A percentile compares a stretch with the other conserved stretches of the same genome.
Conservation (phyloP, 1,140 invertebrate genomes). For the Drosophila melanica region DNA sequence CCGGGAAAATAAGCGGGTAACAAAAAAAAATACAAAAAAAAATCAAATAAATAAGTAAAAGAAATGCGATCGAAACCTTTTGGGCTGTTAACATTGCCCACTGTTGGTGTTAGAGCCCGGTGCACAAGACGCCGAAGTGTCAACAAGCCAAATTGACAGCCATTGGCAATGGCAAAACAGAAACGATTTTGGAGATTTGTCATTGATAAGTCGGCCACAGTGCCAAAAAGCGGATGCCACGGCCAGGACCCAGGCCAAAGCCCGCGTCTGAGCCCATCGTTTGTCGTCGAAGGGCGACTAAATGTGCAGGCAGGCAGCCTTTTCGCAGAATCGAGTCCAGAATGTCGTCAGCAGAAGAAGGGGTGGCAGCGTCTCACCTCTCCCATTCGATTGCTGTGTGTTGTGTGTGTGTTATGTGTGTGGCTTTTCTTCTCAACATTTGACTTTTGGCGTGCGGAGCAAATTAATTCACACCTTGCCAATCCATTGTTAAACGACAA, state of each 20-base stretch:
- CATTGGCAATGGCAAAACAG: conserved; percentile 65
- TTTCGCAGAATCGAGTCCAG: conserved; percentile 69
- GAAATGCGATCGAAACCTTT: conserved; percentile 63
- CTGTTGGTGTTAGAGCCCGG: conserved; percentile 41
- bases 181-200: conserved; percentile 83
- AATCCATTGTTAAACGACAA: conserved; percentile 78
- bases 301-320: conserved; percentile 42
- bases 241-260: not conserved
- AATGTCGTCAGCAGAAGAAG: conserved; percentile 37
- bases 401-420: too few relatives aligned
- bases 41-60: conserved; percentile 44
- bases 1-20: conserved; percentile 70
- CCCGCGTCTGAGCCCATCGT: conserved; percentile 1
- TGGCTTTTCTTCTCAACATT: conserved; percentile 65
- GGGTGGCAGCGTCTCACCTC: conserved; percentile 41
- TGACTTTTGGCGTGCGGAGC: conserved; percentile 75
- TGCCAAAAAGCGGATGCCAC: conserved; percentile 36
- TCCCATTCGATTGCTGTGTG: conserved; percentile 43
- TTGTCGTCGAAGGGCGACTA: conserved; percentile 55
- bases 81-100: conserved; percentile 9
- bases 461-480: conserved; percentile 83
- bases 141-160: conserved; percentile 79
- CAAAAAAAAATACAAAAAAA: conserved; percentile 37
- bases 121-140: conserved; percentile 64
- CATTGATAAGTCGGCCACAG: conserved; percentile 79